These are phyloP conservation scores for Chloroclystis v-ata DNA, from an alignment of 2,888 invertebrate species.

Conservation along the genomic window DNA sequence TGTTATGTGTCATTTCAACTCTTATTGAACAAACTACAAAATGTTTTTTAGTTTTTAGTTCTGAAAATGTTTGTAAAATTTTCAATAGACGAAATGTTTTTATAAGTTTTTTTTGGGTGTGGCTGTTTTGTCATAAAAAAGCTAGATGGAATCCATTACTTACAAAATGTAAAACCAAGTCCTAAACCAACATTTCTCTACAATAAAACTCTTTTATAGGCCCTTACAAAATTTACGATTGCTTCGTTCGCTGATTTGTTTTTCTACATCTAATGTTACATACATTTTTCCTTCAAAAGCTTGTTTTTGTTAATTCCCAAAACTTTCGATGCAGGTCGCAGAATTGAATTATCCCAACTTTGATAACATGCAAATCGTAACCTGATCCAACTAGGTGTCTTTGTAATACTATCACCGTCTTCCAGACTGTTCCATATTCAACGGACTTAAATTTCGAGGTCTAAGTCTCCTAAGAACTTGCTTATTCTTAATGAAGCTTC, in stretches of 20 bases:
- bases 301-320: no score
- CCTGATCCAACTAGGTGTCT: conserved; percentile 13
- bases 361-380: conserved; percentile 5
- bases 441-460: conserved; percentile 23
- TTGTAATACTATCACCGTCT: conserved; percentile 24
- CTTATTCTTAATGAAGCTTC: conserved; percentile 29
- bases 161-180: background rate
- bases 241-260: background rate
- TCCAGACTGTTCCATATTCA: conserved; percentile 32
- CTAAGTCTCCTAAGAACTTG: conserved; percentile 24
- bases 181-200: background rate
- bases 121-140: background rate
- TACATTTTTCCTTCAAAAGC: background rate
- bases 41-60: no score
- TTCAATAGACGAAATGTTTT: no score
- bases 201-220: background rate
- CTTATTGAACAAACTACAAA: no score
- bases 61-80: no score
- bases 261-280: background rate
- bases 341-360: conserved; percentile 17
- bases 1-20: background rate
- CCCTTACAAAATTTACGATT: conserved; percentile 1
- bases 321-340: conserved; percentile 9
- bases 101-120: no score
- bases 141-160: background rate